Conservation (phyloP, 2,113 vertebrate genomes). For the Pyxicephalus adspersus region DNA sequence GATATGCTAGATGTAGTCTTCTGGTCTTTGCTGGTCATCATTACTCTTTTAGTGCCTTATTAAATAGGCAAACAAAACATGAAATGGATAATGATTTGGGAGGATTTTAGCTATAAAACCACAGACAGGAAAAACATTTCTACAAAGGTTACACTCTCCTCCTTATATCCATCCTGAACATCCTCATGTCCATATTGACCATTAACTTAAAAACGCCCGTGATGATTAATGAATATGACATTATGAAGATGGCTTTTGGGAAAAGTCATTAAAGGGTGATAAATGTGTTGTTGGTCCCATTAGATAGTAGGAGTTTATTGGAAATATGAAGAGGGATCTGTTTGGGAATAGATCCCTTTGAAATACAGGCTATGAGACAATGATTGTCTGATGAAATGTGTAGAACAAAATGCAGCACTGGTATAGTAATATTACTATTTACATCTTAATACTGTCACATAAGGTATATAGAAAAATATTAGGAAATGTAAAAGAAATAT, state of each 20-base stretch:
- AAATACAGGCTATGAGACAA: conserved; percentile 7
- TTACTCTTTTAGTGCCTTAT: too few species aligned
- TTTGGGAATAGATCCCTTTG: conserved; percentile 19
- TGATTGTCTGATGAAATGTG: not conserved
- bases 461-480: too few species aligned
- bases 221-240: conserved; percentile 53
- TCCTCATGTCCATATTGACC: conserved; percentile 31
- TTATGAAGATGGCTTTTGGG: conserved; percentile 30
- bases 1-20: too few species aligned
- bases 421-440: too few species aligned
- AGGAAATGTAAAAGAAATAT: too few species aligned
- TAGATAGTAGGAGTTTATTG: conserved; percentile 26
- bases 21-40: too few species aligned
- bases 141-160: conserved; percentile 33
- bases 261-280: conserved; percentile 48
- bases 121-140: conserved; percentile 22
- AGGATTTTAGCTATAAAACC: conserved; percentile 10
- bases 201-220: conserved; percentile 40
- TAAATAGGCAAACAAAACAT: not conserved
- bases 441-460: too few species aligned
- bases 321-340: conserved; percentile 41
- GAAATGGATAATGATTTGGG: conserved; percentile 7
- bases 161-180: conserved; percentile 27
- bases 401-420: too few species aligned
- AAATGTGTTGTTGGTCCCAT: conserved; percentile 20